Conservation (phyloP, 2,888 invertebrate species). For the Pyrgus malvae region DNA sequence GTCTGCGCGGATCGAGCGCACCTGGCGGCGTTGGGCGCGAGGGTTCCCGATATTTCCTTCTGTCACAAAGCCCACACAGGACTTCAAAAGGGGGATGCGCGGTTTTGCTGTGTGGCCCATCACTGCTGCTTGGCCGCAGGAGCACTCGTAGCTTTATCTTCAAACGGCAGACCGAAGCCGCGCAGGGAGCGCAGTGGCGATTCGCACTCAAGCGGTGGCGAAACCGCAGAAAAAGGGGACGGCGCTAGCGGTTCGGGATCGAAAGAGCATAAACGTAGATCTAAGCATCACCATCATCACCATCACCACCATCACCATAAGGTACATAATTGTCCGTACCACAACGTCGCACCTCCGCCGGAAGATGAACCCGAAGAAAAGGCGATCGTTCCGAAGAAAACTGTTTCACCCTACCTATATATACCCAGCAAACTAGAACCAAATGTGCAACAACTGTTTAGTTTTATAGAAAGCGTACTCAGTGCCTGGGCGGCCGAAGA, state of each 20-base stretch:
- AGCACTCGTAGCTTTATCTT: constrained; percentile 62
- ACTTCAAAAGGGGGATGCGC: constrained; percentile 64
- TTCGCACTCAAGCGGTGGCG: constrained; percentile 76
- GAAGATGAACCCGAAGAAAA: constrained; percentile 60
- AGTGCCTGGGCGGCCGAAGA: constrained; percentile 90
- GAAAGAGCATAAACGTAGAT: constrained; percentile 61
- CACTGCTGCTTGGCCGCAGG: constrained; percentile 76
- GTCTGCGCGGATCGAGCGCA: constrained; percentile 87
- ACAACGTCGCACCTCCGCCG: constrained; percentile 64
- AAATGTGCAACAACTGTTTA: constrained; percentile 90
- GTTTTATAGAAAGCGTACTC: constrained; percentile 90
- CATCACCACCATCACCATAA: constrained; percentile 71
- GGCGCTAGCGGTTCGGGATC: constrained; percentile 48
- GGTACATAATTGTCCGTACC: constrained; percentile 71
- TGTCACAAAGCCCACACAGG: constrained; percentile 76
- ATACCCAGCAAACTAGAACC: constrained; percentile 85
- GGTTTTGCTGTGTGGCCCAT: constrained; percentile 76
- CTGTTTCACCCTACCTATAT: constrained; percentile 76
- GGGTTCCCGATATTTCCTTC: constrained; percentile 74
- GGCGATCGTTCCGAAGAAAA: constrained; percentile 63
- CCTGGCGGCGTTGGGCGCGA: constrained; percentile 72
- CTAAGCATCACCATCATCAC: constrained; percentile 67
- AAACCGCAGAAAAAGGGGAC: constrained; percentile 67
- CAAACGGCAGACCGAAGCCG: constrained; percentile 62
- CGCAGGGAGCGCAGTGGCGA: constrained; percentile 69